Evolutionary conservation across 2,113 vertebrate species (phyloP).

Genomic region (Anhinga anhinga): DNA sequence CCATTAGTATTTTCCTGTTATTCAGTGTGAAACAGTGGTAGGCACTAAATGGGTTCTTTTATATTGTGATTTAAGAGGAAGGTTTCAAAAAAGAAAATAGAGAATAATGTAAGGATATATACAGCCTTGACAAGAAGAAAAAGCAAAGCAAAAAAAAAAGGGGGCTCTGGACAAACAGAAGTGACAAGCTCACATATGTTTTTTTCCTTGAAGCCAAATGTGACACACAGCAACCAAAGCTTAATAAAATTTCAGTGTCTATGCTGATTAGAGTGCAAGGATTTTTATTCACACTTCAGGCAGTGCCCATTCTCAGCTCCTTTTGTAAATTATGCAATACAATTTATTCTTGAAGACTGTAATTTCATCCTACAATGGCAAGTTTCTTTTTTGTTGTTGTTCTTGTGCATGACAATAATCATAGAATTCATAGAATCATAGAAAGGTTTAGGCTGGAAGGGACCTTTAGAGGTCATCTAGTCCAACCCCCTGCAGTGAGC

Average conservation of each 20-base stretch:
- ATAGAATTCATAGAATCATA: no score
- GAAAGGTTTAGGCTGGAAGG: no score
- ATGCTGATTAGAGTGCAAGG: not conserved
- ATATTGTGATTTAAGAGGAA: not conserved
- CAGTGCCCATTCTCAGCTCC: not conserved
- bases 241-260: conserved; percentile 38
- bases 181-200: not conserved
- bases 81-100: not conserved
- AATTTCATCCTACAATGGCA: not conserved
- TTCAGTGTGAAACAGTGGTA: not conserved
- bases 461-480: no score
- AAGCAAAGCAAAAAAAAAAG: not conserved
- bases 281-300: conserved; percentile 28
- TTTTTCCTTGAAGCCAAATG: not conserved
- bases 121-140: not conserved
- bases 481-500: no score
- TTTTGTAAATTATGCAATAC: not conserved
- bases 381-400: not conserved
- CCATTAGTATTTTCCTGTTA: not conserved
- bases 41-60: not conserved
- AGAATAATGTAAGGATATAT: not conserved
- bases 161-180: not conserved
- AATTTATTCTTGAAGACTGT: not conserved
- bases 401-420: not conserved
- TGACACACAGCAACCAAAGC: not conserved